Conservation (phyloP, 2,113 vertebrate genomes). For the cattle (Bos taurus) region DNA sequence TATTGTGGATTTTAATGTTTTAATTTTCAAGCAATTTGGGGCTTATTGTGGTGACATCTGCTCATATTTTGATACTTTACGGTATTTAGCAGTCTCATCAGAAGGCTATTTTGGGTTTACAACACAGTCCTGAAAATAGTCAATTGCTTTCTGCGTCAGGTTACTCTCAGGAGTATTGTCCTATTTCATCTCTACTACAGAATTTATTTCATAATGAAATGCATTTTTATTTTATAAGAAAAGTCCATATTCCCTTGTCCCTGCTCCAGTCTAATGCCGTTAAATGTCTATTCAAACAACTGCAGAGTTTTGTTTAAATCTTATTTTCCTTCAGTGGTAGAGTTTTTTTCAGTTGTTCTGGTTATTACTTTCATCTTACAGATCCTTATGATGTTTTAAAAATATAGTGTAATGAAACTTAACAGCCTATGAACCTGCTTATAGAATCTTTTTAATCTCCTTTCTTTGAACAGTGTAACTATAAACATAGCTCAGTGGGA, state of each 20-base stretch:
- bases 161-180: not conserved
- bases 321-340: not conserved
- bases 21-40: slow-evolving; percentile 45
- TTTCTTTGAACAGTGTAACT: not conserved
- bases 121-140: not conserved
- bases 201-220: not conserved
- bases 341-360: not conserved
- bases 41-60: slow-evolving; percentile 46
- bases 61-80: slow-evolving; percentile 25
- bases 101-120: not conserved
- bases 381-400: not conserved
- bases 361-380: not conserved
- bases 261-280: not conserved
- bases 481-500: not conserved
- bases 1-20: slow-evolving; percentile 36
- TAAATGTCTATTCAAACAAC: not conserved
- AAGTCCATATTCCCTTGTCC: not conserved
- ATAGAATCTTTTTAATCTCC: not conserved
- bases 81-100: slow-evolving; percentile 17
- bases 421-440: not conserved
- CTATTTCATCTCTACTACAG: not conserved
- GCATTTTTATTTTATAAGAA: not conserved
- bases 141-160: not conserved
- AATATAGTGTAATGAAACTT: not conserved
- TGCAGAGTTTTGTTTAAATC: not conserved